A percentile compares a stretch with the other conserved stretches of the same genome.
Conservation (phyloP, 2,888 invertebrate species). For the Taphrorychus bicolor region DNA sequence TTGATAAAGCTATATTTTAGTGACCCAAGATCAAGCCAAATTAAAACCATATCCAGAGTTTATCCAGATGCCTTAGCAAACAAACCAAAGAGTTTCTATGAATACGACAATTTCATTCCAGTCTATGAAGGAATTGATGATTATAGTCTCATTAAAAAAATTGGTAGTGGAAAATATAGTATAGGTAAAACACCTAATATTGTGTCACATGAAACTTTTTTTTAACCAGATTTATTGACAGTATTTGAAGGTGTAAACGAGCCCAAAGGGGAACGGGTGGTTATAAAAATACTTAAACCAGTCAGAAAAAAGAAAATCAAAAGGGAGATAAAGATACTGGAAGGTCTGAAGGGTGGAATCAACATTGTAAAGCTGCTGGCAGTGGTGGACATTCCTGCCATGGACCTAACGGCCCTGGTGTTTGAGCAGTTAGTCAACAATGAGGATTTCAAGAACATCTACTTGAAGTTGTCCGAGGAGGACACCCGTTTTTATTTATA, state of each 20-base stretch:
- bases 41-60: slow-evolving; percentile 52
- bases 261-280: slow-evolving; percentile 52
- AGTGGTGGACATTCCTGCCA: slow-evolving; percentile 48
- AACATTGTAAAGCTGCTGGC: slow-evolving; percentile 55
- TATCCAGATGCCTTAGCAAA: slow-evolving; percentile 54
- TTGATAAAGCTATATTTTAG: slow-evolving; percentile 36
- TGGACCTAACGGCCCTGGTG: slow-evolving; percentile 53
- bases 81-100: slow-evolving; percentile 54
- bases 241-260: slow-evolving; percentile 57
- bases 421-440: slow-evolving; percentile 56
- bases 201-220: too few species aligned
- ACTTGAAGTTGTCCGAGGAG: slow-evolving; percentile 54
- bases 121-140: slow-evolving; percentile 52
- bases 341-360: slow-evolving; percentile 52
- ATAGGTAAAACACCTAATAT: slow-evolving; percentile 47
- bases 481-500: slow-evolving; percentile 59
- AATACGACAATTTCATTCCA: slow-evolving; percentile 55
- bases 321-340: slow-evolving; percentile 58
- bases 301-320: slow-evolving; percentile 58
- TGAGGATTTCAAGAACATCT: slow-evolving; percentile 58
- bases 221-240: too few species aligned
- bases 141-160: slow-evolving; percentile 53
- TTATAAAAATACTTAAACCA: slow-evolving; percentile 58
- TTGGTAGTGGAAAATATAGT: slow-evolving; percentile 60
- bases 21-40: slow-evolving; percentile 44